A percentile compares a stretch with the other conserved stretches of the same genome.
These are phyloP conservation scores for Pantherophis alleghaniensis DNA, from an alignment of 2,797 vertebrate species.

Conservation along the genomic window DNA sequence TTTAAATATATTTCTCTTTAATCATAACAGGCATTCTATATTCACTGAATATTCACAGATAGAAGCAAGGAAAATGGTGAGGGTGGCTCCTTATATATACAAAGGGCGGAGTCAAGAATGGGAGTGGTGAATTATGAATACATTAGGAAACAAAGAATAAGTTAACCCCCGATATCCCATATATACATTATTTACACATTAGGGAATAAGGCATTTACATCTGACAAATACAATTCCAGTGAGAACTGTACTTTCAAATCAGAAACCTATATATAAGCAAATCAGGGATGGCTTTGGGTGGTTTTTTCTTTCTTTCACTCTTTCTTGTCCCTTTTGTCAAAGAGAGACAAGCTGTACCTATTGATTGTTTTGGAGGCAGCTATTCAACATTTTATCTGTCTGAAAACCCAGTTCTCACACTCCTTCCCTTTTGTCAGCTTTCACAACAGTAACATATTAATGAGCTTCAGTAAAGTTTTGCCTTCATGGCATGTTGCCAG, in stretches of 20 bases:
- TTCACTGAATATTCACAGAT: too few species aligned
- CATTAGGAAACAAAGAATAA: too few species aligned
- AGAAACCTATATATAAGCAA: neutral
- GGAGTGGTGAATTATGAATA: too few species aligned
- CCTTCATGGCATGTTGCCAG: slow-evolving; percentile 9
- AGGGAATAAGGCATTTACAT: too few species aligned
- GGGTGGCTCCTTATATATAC: too few species aligned
- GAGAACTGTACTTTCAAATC: neutral
- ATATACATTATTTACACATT: too few species aligned
- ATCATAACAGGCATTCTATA: too few species aligned
- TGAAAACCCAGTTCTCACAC: neutral
- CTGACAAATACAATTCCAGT: neutral
- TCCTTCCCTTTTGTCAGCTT: slow-evolving; percentile 2
- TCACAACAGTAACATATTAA: slow-evolving; percentile 19
- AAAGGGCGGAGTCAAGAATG: too few species aligned
- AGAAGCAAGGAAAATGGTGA: too few species aligned
- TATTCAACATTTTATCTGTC: neutral
- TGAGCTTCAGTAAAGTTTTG: slow-evolving; percentile 21
- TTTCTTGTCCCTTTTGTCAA: neutral
- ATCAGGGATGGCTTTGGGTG: neutral
- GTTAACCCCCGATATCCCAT: too few species aligned
- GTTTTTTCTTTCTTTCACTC: neutral
- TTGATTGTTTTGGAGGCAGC: neutral
- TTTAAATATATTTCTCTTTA: too few species aligned
- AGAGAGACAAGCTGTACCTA: neutral